These are phyloP conservation scores for Acanthaster planci DNA, from an alignment of 35 echinoderm and acorn worm genomes.

Conservation along the genomic window DNA sequence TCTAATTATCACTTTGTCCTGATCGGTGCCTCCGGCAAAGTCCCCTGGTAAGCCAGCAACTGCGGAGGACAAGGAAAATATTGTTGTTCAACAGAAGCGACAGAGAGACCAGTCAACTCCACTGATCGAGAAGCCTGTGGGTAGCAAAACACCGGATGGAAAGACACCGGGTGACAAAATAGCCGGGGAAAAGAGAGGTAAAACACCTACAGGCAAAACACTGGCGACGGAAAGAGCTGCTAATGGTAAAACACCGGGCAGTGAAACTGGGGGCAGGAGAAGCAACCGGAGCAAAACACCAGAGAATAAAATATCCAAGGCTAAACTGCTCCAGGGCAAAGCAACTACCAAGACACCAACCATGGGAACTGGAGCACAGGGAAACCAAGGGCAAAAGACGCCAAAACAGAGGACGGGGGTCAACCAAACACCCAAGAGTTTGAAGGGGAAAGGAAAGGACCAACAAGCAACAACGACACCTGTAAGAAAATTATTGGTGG, in stretches of 20 bases:
- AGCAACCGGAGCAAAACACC: background rate
- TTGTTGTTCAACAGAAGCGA: background rate
- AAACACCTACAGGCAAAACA: background rate
- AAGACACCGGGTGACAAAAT: too few relatives aligned
- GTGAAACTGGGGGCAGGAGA: background rate
- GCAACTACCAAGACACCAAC: background rate
- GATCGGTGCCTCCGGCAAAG: background rate
- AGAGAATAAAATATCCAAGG: background rate
- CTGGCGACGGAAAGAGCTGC: background rate
- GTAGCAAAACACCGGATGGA: too few relatives aligned
- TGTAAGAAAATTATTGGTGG: background rate
- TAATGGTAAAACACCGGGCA: background rate
- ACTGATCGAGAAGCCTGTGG: too few relatives aligned
- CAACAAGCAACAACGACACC: background rate
- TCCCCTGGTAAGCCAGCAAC: background rate
- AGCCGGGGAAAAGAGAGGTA: background rate
- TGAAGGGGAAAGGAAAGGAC: background rate
- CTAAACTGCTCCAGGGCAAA: background rate
- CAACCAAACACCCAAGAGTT: slow-evolving; percentile 1
- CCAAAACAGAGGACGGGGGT: background rate
- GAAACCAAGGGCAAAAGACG: background rate
- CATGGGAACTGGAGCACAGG: background rate
- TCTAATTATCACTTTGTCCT: too few relatives aligned
- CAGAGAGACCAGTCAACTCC: background rate
- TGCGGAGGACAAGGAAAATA: slow-evolving; percentile 37